These are phyloP conservation scores for Agrochola lota DNA, from an alignment of 2,888 invertebrate species.

Conservation along the genomic window DNA sequence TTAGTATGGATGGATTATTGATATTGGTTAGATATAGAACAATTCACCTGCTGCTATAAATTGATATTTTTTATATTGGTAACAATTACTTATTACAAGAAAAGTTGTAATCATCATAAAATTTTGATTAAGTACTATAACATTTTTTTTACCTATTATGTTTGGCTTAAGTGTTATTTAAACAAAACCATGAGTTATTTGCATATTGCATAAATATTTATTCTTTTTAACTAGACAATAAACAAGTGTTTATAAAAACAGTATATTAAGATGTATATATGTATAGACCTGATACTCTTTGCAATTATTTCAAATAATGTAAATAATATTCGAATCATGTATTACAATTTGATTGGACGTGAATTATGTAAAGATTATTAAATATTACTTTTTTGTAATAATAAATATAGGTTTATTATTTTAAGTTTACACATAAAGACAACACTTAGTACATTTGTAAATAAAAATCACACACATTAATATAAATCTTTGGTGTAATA, in stretches of 20 bases:
- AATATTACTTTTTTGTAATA: slow-evolving; percentile 32
- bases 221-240: slow-evolving; percentile 46
- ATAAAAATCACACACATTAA: slow-evolving; percentile 53
- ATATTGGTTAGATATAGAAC: not conserved
- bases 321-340: slow-evolving; percentile 11
- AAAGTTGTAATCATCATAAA: not conserved
- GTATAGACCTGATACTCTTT: not conserved
- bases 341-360: slow-evolving; percentile 42
- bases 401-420: slow-evolving; percentile 42
- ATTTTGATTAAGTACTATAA: not conserved
- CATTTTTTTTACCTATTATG: not conserved
- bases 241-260: slow-evolving; percentile 50
- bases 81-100: not conserved
- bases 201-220: slow-evolving; percentile 60
- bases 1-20: not conserved
- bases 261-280: slow-evolving; percentile 23
- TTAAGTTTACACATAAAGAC: slow-evolving; percentile 45
- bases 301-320: slow-evolving; percentile 11
- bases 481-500: slow-evolving; percentile 58
- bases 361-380: slow-evolving; percentile 43
- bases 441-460: slow-evolving; percentile 55
- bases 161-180: not conserved
- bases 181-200: slow-evolving; percentile 31
- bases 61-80: not conserved
- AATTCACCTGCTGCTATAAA: not conserved